Percentiles rank a stretch among this genome's conserved stretches.
Conservation (phyloP, 2,113 vertebrate species). For the Nycticebus coucang region DNA sequence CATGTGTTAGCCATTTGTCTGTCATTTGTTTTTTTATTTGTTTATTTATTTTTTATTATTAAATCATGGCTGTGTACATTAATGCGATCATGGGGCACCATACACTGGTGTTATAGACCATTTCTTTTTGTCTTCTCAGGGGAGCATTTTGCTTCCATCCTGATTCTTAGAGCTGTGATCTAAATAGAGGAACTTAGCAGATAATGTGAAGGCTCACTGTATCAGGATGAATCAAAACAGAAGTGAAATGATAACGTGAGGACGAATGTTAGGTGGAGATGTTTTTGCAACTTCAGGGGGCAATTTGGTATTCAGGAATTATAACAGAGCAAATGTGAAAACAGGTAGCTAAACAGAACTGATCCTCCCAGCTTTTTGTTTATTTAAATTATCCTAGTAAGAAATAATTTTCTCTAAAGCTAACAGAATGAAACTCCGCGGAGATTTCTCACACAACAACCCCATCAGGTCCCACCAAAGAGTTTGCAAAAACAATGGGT, state of each 20-base stretch:
- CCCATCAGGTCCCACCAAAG: neutral
- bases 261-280: neutral
- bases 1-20: too few relatives aligned
- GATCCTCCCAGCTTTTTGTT: neutral
- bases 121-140: neutral
- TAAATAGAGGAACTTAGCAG: neutral
- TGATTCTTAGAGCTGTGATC: neutral
- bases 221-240: neutral
- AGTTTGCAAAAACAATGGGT: slow-evolving; percentile 30
- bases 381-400: slow-evolving; percentile 25
- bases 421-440: slow-evolving; percentile 23
- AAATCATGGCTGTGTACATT: too few relatives aligned
- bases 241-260: neutral
- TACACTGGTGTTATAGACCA: too few relatives aligned
- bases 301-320: neutral
- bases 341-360: neutral
- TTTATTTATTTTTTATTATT: too few relatives aligned
- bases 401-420: slow-evolving; percentile 10
- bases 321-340: neutral
- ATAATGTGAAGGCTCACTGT: neutral
- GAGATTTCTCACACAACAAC: neutral
- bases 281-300: neutral
- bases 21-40: too few relatives aligned
- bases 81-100: too few relatives aligned
- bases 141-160: neutral